Conservation (phyloP, 2,888 invertebrate species). For the Idaea straminata region DNA sequence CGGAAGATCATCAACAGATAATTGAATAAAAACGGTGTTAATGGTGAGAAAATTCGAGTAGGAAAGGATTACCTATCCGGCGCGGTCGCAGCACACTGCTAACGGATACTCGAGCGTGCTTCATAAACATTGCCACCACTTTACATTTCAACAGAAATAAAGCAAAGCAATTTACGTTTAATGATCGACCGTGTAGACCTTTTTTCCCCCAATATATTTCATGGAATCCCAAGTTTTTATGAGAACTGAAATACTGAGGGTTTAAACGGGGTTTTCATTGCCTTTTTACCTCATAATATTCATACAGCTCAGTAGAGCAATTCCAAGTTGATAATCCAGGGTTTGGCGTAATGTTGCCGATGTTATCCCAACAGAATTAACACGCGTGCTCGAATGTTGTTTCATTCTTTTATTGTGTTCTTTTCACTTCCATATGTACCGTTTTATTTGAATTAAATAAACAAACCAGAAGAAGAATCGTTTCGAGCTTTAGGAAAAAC, state of each 20-base stretch:
- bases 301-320: conserved; percentile 66
- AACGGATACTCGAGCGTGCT: conserved; percentile 38
- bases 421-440: conserved; percentile 45
- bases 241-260: conserved; percentile 67
- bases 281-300: conserved; percentile 71
- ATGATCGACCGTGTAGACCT: conserved; percentile 68
- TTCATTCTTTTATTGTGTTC: conserved; percentile 50
- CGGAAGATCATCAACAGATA: conserved; percentile 31
- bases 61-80: conserved; percentile 26
- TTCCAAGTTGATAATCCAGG: conserved; percentile 73
- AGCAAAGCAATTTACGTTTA: conserved; percentile 71
- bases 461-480: conserved; percentile 15
- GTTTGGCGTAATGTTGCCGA: conserved; percentile 63
- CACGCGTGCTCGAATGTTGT: conserved; percentile 46
- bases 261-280: conserved; percentile 70
- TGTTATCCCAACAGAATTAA: conserved; percentile 61
- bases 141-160: conserved; percentile 66
- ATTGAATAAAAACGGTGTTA: conserved; percentile 34
- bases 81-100: conserved; percentile 7
- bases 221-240: conserved; percentile 70
- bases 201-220: conserved; percentile 69
- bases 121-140: conserved; percentile 57
- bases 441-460: conserved; percentile 23
- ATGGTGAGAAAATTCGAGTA: conserved; percentile 27
- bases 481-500: conserved; percentile 8